Evolutionary conservation across 2,888 invertebrate genomes (phyloP), one percentile per base, ranked within the genome.

Genomic region (Eulithis prunata): DNA sequence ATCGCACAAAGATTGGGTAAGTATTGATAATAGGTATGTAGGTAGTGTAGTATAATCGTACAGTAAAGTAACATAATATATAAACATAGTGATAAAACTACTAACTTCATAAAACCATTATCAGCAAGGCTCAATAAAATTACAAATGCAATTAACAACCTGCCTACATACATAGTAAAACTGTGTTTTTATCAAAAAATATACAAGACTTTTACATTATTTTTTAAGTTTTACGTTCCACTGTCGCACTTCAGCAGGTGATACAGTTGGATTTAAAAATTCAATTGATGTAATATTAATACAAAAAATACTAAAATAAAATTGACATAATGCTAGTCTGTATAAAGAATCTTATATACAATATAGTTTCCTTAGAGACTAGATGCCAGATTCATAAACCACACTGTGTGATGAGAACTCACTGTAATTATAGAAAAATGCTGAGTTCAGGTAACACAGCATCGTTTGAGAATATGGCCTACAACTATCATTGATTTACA

Each of bases 401-500:
- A 57, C 13, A 46, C 4, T 36, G 14, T 14, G 28, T 52, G 28
- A 43, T 43, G 21, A 49, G 57, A 51, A 21, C 14, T 28, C 41
- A 28, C 6, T 2, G 8, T 28, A 4, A 45, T 41, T 1, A 21
- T 21, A 38, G 7, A 53, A 53, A 53, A 53, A 13, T 10, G 54
- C 8, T 32, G 41, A 41, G 41, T 8, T 12, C 45, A 28, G 3
- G 21, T 28, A 28, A 32, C 28, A 13, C 4, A 56, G 4, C n/a
- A 51, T 49, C 6, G 36, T 45, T 61, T 14, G 41, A n/a, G 54
- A 58, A 59, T 56, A 59, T 36, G 28, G 55, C 66, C 0, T 62
- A 64, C 71, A 57, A 59, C 73, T 85, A 84, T 88, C 84, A 90
- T 84, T 91, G 87, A 71, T 85, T 88, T 47, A 91, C 71, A 70